Base-by-base conservation (phyloP, 2,113 vertebrate genomes). In the Galbula dea region DNA sequence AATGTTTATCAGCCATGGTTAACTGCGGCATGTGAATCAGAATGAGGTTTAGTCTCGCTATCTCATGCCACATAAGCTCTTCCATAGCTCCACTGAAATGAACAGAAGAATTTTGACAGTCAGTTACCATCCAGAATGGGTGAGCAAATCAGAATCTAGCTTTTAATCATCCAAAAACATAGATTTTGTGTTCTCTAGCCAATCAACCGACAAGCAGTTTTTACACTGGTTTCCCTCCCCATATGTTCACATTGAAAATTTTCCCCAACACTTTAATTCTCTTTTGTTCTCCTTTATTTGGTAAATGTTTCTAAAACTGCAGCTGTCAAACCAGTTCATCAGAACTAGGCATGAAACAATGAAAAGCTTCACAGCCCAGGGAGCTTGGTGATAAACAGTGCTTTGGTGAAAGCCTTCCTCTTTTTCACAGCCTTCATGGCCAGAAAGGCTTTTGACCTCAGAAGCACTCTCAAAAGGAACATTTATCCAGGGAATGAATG, bases 361-460 rank as follows among this genome's bases (percentile, higher is more conserved):
- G 27, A 67, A 90, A 91, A 88, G 6, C 14, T 89, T 96, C 75
- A 72, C 32, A 93, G 51, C 58, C 15, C 58, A 85, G 61, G 62
- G 58, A 89, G 23, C 61, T 59, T 67, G 57, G 65, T 86, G 77
- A 89, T 58, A 93, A 91, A 65, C 16, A 63, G 61, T 12, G 14
- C 43, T 81, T 86, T 92, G 76, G 77, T 90, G 69, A 86, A 95
- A 94, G 77, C 52, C 30, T 90, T 90, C 46, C 61, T 80, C 80
- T 90, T 93, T 88, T 93, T 87, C 81, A 89, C 48, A 76, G 66
- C 48, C 61, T 92, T 88, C 69, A n/a, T 36, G 86, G 36, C 14
- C 66, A 90, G 65, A 84, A 88, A 92, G 80, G 55, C 62, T 89
- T 94, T 86, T 95, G 86, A 94, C 89, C 83, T 92, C 74, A 45